Conservation (phyloP, 2,888 invertebrate species). For the Drosophila dives region DNA sequence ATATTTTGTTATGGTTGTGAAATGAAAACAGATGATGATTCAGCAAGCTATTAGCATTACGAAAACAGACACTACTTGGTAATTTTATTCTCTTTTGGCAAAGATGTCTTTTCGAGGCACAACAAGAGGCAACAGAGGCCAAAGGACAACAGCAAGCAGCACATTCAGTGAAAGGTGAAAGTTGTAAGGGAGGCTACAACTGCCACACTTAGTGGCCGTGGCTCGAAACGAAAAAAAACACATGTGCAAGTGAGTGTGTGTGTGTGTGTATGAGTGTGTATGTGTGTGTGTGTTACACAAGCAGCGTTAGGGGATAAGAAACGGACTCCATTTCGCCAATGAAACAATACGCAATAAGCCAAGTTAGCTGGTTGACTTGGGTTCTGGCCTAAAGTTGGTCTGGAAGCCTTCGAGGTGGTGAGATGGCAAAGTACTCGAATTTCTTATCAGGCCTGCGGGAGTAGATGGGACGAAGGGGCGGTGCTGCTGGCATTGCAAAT, state of each 20-base stretch:
- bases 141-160: conserved; percentile 46
- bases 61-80: conserved; percentile 12
- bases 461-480: background rate
- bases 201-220: conserved; percentile 60
- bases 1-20: background rate
- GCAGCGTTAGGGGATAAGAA: background rate
- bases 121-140: conserved; percentile 10
- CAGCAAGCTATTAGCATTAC: conserved; percentile 15
- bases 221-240: conserved; percentile 37
- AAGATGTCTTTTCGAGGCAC: conserved; percentile 24
- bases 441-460: conserved; percentile 55
- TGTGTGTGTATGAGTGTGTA: background rate
- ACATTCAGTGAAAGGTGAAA: conserved; percentile 50
- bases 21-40: conserved; percentile 9
- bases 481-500: conserved; percentile 22
- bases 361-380: conserved; percentile 39
- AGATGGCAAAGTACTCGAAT: conserved; percentile 40
- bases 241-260: conserved; percentile 30
- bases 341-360: conserved; percentile 46
- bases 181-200: conserved; percentile 31
- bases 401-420: conserved; percentile 15
- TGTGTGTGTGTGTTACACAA: background rate
- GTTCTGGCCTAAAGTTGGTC: conserved; percentile 24
- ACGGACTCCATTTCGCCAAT: conserved; percentile 38
- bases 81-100: conserved; percentile 1